Base-by-base conservation (phyloP, 2,888 invertebrate species). In the Dione juno region DNA sequence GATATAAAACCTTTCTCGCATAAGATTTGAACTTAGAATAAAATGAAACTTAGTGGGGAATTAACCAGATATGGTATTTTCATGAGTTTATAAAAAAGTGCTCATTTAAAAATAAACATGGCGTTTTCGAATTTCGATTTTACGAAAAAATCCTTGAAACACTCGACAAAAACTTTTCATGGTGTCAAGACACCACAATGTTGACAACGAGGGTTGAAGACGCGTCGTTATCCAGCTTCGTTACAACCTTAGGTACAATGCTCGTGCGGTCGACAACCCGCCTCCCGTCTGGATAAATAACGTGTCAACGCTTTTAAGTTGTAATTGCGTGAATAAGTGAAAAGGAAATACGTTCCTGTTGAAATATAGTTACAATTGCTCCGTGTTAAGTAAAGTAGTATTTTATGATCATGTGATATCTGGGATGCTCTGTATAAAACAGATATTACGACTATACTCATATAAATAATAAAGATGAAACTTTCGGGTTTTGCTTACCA, bases 161-260 rank as follows among this genome's bases (percentile, higher is more conserved):
- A 40, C 61, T 58, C 8, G 35, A 28, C 21, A 43, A n/a, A 66
- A 65, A 58, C 35, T 59, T 61, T 67, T 63, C 40, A 70, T 41
- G 66, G 45, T 54, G 70, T 65, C 65, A 63, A 70, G 63, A 54
- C 40, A 70, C 16, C 54, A 53, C 53, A 59, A 40, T 37, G 61
- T 59, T 59, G 50, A 65, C 68, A 70, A 66, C 67, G 66, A 70
- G 67, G 63, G 63, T 63, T 66, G 66, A 63, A 64, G 64, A 64
- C 64, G 50, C 64, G 54, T 70, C 67, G 70, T 70, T 70, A 70
- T 35, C 66, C 59, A 54, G 61, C 70, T 70, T 70, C 67, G 70
- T 70, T 70, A 70, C 45, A 53, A 54, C 37, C 61, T 48, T 54
- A 41, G 61, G 41, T 52, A 50, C 64, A 58, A 37, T 50, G 58